Evolutionary conservation across 2,888 invertebrate genomes (phyloP).

Genomic region (Timandra comae): DNA sequence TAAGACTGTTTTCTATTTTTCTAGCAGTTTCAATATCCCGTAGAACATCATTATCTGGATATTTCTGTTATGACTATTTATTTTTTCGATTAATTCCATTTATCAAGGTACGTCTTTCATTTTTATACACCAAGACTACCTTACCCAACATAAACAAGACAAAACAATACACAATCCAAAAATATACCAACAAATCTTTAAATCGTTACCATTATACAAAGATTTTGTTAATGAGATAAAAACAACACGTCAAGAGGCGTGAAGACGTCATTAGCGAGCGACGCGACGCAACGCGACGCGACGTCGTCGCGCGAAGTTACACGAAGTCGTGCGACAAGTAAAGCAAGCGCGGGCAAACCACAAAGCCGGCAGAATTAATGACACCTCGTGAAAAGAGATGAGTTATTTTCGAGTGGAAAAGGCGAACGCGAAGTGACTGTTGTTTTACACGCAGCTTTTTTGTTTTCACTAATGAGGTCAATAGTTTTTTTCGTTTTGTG

Average conservation of each 20-base stretch:
- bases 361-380: slow-evolving; percentile 66
- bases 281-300: slow-evolving; percentile 25
- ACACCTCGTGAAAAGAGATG: slow-evolving; percentile 72
- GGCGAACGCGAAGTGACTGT: slow-evolving; percentile 67
- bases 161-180: too few species aligned
- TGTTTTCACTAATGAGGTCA: slow-evolving; percentile 74
- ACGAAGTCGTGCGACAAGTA: slow-evolving; percentile 29
- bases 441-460: slow-evolving; percentile 65
- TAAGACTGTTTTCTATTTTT: too few species aligned
- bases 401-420: slow-evolving; percentile 76
- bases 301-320: slow-evolving; percentile 31
- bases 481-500: too few species aligned
- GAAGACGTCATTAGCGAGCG: slow-evolving; percentile 42
- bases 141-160: not conserved
- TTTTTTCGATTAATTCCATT: not conserved
- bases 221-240: slow-evolving; percentile 67
- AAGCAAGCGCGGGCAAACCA: slow-evolving; percentile 31
- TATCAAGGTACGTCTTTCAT: not conserved
- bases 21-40: too few species aligned
- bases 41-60: too few species aligned
- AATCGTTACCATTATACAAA: too few species aligned
- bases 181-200: too few species aligned
- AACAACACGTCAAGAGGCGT: slow-evolving; percentile 48
- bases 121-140: not conserved
- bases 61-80: too few species aligned